Base-by-base conservation (phyloP, 2,888 invertebrate genomes). In the Mylabris sibirica region DNA sequence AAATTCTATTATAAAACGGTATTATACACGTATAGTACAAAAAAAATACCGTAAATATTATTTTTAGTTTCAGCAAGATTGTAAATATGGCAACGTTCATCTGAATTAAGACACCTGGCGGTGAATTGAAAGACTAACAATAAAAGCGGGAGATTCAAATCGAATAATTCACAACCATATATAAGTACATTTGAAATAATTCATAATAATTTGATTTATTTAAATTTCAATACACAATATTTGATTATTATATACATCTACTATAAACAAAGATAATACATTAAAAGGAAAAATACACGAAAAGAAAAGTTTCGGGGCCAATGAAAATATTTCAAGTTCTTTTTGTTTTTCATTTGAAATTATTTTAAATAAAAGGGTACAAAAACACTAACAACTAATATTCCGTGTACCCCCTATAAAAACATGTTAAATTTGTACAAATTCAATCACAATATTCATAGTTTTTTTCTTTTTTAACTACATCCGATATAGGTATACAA, bases 181-280 rank as follows among this genome's bases (percentile, higher is more conserved):
- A n/a, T n/a, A n/a, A n/a, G n/a, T n/a, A n/a, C n/a, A n/a, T n/a
- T 2, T 1, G n/a, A 24, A 30, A 60, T 20, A 35, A 35, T 22
- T 41, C n/a, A 5, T n/a, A 44, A 44, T 14, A 65, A 35, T 22
- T 12, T 44, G 30, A 14, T 35, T 60, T 64, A 60, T 64, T 53
- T 53, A 60, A 57, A 70, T 73, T 68, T 72, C 67, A 73, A 74
- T 76, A 74, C 76, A 74, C 71, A 68, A 72, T 66, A 49, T 67
- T 60, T 11, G 69, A 69, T 69, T 69, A 72, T 65, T 74, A 76
- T 76, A 72, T 76, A 76, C 74, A 76, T 67, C 67, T 70, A 68
- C 67, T 76, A 74, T 74, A 65, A 75, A 76, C 75, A 76, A 63
- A 67, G 71, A 68, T 64, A 73, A 73, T 75, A 74, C 74, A 76